These are phyloP conservation scores for Montipora capricornis DNA, from an alignment of 64 coral and sea anemone species.

Conservation along the genomic window DNA sequence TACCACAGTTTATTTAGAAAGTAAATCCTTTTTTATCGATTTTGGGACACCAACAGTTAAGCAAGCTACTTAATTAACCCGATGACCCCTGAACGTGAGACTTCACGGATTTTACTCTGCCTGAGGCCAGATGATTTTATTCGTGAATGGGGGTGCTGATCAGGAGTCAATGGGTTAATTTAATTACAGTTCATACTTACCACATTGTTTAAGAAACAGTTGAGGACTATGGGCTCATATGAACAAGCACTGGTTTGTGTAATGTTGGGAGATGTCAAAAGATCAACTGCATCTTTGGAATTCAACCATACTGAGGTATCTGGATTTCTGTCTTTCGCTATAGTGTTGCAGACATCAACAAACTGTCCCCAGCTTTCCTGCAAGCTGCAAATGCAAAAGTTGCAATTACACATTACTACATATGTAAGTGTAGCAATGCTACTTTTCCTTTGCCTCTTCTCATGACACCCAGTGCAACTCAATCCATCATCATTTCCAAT, in stretches of 20 bases:
- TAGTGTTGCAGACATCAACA: conserved; percentile 47
- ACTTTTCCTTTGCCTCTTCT: no score
- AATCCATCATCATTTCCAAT: no score
- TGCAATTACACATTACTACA: neutral
- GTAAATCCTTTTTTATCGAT: no score
- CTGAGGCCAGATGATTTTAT: no score
- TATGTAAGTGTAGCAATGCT: no score
- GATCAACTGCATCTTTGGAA: conserved; percentile 56
- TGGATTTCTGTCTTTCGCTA: conserved; percentile 16
- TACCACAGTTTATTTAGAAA: no score
- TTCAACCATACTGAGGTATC: neutral
- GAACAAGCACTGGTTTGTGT: conserved; percentile 35
- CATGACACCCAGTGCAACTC: no score
- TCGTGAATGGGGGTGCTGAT: no score
- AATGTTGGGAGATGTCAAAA: conserved; percentile 27
- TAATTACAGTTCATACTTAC: neutral
- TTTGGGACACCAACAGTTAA: no score
- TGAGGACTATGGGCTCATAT: conserved; percentile 69
- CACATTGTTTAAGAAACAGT: conserved; percentile 83
- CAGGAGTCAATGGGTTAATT: neutral
- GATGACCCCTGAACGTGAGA: no score
- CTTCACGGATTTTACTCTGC: no score
- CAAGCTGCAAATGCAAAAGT: conserved; percentile 18
- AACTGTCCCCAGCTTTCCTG: conserved; percentile 65
- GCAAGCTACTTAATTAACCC: no score